These are phyloP conservation scores for Neodiprion pinetum DNA, from an alignment of 1,140 invertebrate species.

Conservation along the genomic window DNA sequence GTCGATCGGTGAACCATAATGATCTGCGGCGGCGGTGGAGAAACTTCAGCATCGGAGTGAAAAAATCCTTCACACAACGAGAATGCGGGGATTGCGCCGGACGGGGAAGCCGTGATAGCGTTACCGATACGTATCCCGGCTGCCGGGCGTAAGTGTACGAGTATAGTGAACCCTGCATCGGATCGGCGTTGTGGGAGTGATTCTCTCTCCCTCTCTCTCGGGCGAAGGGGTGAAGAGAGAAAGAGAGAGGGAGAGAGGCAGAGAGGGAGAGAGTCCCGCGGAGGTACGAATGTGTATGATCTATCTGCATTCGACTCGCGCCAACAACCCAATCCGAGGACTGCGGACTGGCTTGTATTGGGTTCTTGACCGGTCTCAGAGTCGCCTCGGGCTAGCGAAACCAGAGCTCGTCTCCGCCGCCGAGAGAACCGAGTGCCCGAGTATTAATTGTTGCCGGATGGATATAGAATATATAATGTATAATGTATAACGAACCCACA, in stretches of 20 bases:
- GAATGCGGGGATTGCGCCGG: too few species aligned
- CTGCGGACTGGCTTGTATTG: conserved; percentile 15
- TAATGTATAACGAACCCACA: neutral
- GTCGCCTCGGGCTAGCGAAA: conserved; percentile 19
- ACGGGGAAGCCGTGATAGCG: too few species aligned
- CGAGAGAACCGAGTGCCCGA: neutral
- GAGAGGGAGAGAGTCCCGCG: neutral
- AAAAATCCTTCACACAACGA: too few species aligned
- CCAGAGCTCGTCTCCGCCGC: conserved; percentile 11
- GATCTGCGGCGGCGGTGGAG: too few species aligned
- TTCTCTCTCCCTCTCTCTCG: too few species aligned
- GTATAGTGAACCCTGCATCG: too few species aligned
- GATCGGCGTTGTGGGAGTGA: too few species aligned
- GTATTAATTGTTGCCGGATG: conserved; percentile 14
- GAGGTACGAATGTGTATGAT: conserved; percentile 3
- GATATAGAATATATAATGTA: conserved; percentile 9
- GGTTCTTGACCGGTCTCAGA: conserved; percentile 20
- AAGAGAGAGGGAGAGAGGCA: neutral
- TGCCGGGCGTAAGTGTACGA: too few species aligned
- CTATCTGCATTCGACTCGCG: conserved; percentile 6
- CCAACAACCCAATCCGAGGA: neutral
- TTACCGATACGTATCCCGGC: too few species aligned
- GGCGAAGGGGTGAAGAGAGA: too few species aligned
- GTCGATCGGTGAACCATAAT: too few species aligned
- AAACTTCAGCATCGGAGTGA: too few species aligned